These are phyloP conservation scores for Micronycteris hirsuta DNA, from an alignment of 2,113 vertebrate species.

Conservation along the genomic window DNA sequence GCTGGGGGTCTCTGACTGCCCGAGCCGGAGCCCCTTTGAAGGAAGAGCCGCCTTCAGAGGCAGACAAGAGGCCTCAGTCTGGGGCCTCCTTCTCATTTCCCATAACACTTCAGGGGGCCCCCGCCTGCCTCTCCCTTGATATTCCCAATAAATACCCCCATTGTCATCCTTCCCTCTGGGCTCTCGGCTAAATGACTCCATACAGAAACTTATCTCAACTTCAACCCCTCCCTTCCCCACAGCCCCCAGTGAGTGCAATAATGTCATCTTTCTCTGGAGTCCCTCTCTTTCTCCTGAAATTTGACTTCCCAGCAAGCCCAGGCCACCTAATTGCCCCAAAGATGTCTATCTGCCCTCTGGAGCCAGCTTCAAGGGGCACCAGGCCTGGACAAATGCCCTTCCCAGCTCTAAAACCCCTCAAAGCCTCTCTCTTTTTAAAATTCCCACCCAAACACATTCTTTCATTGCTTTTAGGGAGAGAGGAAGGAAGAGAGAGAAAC, in stretches of 20 bases:
- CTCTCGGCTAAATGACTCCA: not conserved
- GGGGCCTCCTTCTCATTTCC: not conserved
- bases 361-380: not conserved
- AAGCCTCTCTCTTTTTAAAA: not conserved
- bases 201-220: constrained; percentile 6
- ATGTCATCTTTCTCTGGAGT: not conserved
- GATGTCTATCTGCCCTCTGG: not conserved
- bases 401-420: not conserved
- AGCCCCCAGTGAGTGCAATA: not conserved
- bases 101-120: not conserved
- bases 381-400: not conserved
- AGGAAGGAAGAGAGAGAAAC: no score
- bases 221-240: not conserved
- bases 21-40: not conserved
- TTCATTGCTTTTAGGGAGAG: no score
- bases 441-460: no score
- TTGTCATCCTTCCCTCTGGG: not conserved
- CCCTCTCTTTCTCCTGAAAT: not conserved
- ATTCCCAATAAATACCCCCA: constrained; percentile 32
- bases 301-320: not conserved
- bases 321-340: not conserved
- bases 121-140: not conserved
- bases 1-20: not conserved
- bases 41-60: not conserved
- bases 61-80: not conserved